A percentile compares a stretch with the other conserved stretches of the same genome.
Evolutionary conservation across 2,113 vertebrate genomes (phyloP).

Genomic region (Natator depressus): DNA sequence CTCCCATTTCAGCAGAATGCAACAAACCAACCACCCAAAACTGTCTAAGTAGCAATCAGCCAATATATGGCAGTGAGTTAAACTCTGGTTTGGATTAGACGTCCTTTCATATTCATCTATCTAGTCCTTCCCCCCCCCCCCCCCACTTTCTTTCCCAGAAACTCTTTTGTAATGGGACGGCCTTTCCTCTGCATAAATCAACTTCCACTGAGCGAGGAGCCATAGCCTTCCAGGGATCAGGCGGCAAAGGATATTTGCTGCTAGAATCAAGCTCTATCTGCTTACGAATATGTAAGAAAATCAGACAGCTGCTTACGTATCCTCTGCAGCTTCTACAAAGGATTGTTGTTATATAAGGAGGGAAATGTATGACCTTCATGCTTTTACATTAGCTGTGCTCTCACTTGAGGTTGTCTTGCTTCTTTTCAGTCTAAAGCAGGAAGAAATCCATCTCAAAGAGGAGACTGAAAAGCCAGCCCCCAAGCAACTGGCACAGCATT

Average conservation of each 20-base stretch:
- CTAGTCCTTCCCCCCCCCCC: not conserved
- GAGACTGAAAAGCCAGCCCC: not conserved
- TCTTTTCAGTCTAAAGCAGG: constrained; percentile 44
- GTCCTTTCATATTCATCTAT: not conserved
- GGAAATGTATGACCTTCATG: constrained; percentile 57
- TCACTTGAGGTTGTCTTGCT: constrained; percentile 1
- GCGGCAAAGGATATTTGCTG: not conserved
- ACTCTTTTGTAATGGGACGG: not conserved
- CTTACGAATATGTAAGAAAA: not conserved
- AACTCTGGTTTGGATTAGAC: not conserved
- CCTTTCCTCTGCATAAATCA: not conserved
- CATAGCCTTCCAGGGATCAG: not conserved
- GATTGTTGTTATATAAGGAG: constrained; percentile 6
- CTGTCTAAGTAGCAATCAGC: not conserved
- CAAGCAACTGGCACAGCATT: constrained; percentile 41
- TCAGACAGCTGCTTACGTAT: not conserved
- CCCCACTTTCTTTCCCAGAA: not conserved
- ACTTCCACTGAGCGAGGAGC: not conserved
- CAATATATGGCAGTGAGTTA: not conserved
- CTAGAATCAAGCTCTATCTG: not conserved
- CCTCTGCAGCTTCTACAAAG: not conserved
- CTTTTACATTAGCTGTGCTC: constrained; percentile 27
- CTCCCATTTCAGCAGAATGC: not conserved
- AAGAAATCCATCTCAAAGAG: not conserved
- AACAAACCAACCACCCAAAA: not conserved